Conservation (phyloP, 2,888 invertebrate species). For the Athetis lepigone region DNA sequence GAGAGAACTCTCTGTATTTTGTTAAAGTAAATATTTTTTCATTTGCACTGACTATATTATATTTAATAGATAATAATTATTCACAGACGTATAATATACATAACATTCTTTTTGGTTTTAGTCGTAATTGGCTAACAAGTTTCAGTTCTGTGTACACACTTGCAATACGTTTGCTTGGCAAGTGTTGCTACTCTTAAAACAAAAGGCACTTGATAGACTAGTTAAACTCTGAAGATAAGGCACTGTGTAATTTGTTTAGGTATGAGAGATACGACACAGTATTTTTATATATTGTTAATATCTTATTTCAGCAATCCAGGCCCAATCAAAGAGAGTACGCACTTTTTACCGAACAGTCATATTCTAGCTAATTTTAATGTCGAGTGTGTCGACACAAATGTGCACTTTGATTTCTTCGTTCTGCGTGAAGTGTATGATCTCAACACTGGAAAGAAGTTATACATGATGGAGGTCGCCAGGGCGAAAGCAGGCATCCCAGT, state of each 20-base stretch:
- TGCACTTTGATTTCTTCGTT: conserved; percentile 58
- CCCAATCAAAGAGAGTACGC: conserved; percentile 6
- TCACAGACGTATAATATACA: too few species aligned
- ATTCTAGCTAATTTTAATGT: conserved; percentile 29
- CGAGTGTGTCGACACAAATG: conserved; percentile 45
- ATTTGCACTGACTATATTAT: too few species aligned
- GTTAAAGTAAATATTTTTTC: too few species aligned
- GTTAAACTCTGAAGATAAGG: neutral
- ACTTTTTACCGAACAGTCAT: conserved; percentile 21
- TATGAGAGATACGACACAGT: neutral
- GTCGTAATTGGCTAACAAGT: neutral
- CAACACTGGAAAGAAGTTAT: neutral
- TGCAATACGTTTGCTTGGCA: conserved; percentile 20
- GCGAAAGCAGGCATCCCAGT: conserved; percentile 59
- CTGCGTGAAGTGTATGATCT: conserved; percentile 31
- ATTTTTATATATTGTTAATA: neutral
- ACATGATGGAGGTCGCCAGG: conserved; percentile 50
- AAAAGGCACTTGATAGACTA: conserved; percentile 14
- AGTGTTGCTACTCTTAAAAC: conserved; percentile 16
- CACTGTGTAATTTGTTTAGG: neutral
- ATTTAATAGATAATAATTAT: too few species aligned
- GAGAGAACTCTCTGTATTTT: too few species aligned
- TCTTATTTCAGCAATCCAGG: conserved; percentile 50
- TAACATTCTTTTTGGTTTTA: too few species aligned
- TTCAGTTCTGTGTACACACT: neutral